Percentiles rank a stretch among this genome's conserved stretches.
These are phyloP conservation scores for Oreochromis aureus DNA, from an alignment of 2,113 vertebrate genomes.

Conservation along the genomic window DNA sequence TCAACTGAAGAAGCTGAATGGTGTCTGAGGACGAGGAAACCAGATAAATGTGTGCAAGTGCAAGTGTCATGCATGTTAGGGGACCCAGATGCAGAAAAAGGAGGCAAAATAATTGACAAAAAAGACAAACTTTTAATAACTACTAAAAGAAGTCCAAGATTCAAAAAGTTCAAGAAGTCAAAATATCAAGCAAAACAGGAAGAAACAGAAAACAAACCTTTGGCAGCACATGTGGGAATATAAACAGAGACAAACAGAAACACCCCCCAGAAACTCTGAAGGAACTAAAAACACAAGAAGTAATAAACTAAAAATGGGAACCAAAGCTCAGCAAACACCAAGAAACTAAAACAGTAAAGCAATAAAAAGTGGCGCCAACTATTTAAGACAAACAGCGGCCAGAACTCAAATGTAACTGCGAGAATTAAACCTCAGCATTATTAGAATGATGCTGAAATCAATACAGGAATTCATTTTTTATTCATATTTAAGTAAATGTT, in stretches of 20 bases:
- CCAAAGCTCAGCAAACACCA: neutral
- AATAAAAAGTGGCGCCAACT: neutral
- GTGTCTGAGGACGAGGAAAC: neutral
- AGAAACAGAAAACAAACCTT: neutral
- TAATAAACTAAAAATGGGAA: neutral
- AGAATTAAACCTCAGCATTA: neutral
- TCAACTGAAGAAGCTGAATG: rapidly evolving
- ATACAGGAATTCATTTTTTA: neutral
- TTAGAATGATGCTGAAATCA: neutral
- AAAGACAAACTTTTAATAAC: neutral
- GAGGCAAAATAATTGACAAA: neutral
- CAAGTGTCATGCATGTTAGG: neutral
- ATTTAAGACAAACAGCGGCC: neutral
- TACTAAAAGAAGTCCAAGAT: neutral
- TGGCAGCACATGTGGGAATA: neutral
- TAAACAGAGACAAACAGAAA: neutral
- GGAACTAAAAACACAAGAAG: neutral
- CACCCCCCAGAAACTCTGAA: neutral
- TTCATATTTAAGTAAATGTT: neutral
- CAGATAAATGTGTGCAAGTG: neutral
- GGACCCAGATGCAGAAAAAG: neutral
- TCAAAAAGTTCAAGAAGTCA: neutral
- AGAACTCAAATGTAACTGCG: rapidly evolving
- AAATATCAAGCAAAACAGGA: neutral
- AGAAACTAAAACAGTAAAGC: neutral